Evolutionary conservation across 2,113 vertebrate species (phyloP).

Genomic region (Macrotus californicus): DNA sequence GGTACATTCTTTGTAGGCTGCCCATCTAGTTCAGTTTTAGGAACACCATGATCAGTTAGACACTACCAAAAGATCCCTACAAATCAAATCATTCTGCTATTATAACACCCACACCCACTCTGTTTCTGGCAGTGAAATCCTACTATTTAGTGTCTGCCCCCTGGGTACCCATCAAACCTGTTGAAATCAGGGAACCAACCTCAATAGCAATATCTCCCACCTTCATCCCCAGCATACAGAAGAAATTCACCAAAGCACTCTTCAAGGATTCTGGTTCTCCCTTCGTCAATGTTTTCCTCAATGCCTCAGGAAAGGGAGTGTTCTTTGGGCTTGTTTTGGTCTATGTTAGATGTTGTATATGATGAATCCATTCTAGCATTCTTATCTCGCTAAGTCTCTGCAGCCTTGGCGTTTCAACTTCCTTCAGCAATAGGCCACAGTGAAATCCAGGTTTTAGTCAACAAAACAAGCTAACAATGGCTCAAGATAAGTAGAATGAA

Average conservation of each 20-base stretch:
- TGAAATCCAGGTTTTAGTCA: background rate
- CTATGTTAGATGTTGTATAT: background rate
- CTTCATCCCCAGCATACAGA: background rate
- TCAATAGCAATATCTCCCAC: background rate
- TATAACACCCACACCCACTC: background rate
- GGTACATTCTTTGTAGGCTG: background rate
- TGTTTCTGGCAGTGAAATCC: background rate
- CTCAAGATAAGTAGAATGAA: background rate
- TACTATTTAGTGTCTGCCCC: background rate
- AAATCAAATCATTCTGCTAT: background rate
- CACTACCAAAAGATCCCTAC: background rate
- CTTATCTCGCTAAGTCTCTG: background rate
- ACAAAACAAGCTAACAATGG: background rate
- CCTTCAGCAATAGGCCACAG: background rate
- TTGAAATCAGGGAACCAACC: constrained; percentile 5
- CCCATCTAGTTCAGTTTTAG: constrained; percentile 19
- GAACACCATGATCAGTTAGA: background rate
- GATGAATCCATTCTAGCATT: background rate
- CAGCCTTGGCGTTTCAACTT: background rate
- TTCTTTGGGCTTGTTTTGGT: background rate
- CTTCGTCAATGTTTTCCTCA: background rate
- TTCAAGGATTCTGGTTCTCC: background rate
- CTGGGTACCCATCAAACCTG: background rate
- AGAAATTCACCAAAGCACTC: background rate
- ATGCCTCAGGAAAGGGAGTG: background rate